phyloP scores from a whole-genome alignment of 1,140 invertebrate genomes.

The Camponotus floridanus region DNA sequence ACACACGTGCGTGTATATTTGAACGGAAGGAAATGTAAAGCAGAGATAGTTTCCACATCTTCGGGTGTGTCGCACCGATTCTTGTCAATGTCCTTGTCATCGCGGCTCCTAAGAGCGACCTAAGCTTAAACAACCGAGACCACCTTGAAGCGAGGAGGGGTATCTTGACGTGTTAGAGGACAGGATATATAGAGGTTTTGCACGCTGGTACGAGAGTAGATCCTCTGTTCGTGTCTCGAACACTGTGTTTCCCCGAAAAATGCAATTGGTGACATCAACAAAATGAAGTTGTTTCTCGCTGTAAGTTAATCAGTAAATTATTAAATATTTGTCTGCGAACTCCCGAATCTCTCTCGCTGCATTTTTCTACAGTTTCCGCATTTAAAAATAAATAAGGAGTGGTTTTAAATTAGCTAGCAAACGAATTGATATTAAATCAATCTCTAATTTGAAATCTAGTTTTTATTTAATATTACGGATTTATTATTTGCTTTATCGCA shows the following conservation, averaged over 20 bases:
- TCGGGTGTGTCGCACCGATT: constrained; percentile 57
- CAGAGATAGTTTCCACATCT: constrained; percentile 46
- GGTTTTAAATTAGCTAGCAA: too few relatives aligned
- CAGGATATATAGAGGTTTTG: constrained; percentile 66
- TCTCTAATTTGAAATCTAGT: too few relatives aligned
- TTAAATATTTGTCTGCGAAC: background rate
- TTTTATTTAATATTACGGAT: background rate
- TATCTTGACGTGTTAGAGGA: constrained; percentile 32
- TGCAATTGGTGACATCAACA: background rate
- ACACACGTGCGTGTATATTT: background rate
- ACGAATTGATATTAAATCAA: too few relatives aligned
- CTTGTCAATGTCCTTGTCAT: constrained; percentile 71
- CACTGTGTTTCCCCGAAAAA: constrained; percentile 31
- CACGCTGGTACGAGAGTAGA: constrained; percentile 32
- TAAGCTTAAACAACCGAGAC: constrained; percentile 65
- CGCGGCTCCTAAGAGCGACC: constrained; percentile 55
- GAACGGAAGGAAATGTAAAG: constrained; percentile 46
- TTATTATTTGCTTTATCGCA: too few relatives aligned
- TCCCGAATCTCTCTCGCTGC: constrained; percentile 1
- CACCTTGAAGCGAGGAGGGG: constrained; percentile 64
- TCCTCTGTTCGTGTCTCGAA: background rate
- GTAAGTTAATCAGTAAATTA: constrained; percentile 54
- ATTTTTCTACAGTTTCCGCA: background rate
- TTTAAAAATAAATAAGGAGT: too few relatives aligned
- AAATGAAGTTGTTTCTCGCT: constrained; percentile 31